Conservation (phyloP, 2,113 vertebrate genomes). For the Zosterops japonicus region DNA sequence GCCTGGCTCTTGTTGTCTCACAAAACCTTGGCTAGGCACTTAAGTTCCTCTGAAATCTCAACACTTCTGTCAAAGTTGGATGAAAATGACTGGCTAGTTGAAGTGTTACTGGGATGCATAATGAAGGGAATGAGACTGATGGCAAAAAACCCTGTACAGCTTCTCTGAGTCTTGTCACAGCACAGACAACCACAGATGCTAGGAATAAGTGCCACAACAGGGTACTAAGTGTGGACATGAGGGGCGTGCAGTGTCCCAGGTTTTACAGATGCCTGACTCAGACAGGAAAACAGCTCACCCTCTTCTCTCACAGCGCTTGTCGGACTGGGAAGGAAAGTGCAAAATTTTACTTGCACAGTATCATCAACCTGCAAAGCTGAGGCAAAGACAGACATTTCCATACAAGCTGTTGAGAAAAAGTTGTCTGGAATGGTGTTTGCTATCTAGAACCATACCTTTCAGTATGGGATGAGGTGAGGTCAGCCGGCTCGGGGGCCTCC, state of each 20-base stretch:
- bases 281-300: neutral
- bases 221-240: neutral
- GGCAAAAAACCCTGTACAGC: neutral
- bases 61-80: neutral
- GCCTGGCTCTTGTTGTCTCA: neutral
- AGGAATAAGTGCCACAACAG: neutral
- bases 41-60: neutral
- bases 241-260: neutral
- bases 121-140: neutral
- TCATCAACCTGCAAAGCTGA: neutral
- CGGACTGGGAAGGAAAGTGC: neutral
- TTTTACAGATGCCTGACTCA: neutral
- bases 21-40: neutral
- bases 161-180: neutral
- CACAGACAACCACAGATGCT: neutral
- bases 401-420: neutral
- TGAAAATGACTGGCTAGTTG: neutral
- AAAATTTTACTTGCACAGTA: neutral
- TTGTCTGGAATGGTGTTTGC: neutral
- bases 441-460: slow-evolving; percentile 76
- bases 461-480: slow-evolving; percentile 77
- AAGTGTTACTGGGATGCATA: neutral
- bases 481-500: slow-evolving; percentile 9
- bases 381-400: neutral
- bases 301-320: neutral